Evolutionary conservation across 2,113 vertebrate genomes (phyloP), one percentile per base, ranked within the genome.

Genomic region (Aphyosemion australe): DNA sequence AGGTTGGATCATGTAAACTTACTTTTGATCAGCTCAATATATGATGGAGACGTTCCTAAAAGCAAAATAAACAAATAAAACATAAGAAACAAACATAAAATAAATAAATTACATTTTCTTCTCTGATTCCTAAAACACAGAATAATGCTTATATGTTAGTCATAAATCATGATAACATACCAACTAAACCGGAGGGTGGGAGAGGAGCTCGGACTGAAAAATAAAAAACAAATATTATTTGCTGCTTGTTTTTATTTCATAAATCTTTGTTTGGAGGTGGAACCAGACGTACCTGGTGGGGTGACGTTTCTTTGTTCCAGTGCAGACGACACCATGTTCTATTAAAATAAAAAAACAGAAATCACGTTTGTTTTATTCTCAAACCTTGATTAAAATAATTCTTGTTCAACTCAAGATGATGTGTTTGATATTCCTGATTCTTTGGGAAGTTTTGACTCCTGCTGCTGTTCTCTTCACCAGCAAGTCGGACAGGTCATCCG

Each of bases 21-120:
- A 84, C 60, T 1, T 12, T 1, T 50, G 1, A 6, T 41, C 2
- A 90, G 51, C 63, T 88, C 75, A 39, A 90, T 88, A 64, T 69
- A 80, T 2, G 82, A 69, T 5, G 0, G 1, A 12, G 51, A 41
- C 0, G 34, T 45, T 72, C 56, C 87, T 90, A 52, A 83, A 85
- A 61, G 0, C 9, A 76, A 19, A 10, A 65, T 3, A 6, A 26
- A 5, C 26, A 10, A 37, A 37, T 37, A 8, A 37, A 8, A 37
- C 34, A 5, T 37, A 0, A 37, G 34, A 31, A 14, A n/a, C 14
- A 32, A n/a, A 18, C 6, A 47, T 2, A 47, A 47, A 9, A n/a
- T 2, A 16, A n/a, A 16, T 16, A 16, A 46, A 46, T 15, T 13
- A 3, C 1, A 1, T 16, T 16, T 46, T 46, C 7, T 45, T 47